Evolutionary conservation across 2,113 vertebrate species (phyloP), one percentile per base, ranked within the genome.

Genomic region (Hippoglossus stenolepis): DNA sequence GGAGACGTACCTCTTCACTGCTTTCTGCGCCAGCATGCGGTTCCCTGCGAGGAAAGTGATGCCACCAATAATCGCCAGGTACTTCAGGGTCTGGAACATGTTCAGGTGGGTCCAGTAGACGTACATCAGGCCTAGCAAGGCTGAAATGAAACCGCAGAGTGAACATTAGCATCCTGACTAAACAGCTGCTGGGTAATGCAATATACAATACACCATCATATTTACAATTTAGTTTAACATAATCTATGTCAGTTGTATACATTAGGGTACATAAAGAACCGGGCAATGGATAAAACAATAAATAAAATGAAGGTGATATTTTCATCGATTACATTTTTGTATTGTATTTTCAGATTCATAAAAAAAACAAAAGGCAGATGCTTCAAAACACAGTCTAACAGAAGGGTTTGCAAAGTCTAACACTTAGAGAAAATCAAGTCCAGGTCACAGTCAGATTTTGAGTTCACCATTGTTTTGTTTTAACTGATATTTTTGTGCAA

Each of bases 21-120:
- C 98, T 90, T 99, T 99, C 81, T 98, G 97, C 82, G 98, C 98
- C 90, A 99, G 94, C 98, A 99, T 99, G 80, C 97, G 97, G 90
- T 99, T 99, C 73, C 98, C 98, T 57, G 97, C 97, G 51, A 99
- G 95, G 95, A 99, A 99, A 0, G 98, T 99, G 76, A 99, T 73
- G 2, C 94, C 95, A 38, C 98, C 97, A 45, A 99, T 91, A 88
- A 99, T 95, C 65, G 98, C 97, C 93, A 99, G 94, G 91, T 99
- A 99, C 92, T 99, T 98, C 81, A 99, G 93, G 13, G 98, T 99
- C 93, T 99, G 98, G 94, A 99, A 99, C 98, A 99, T 99, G 95
- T 99, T 95, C 77, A 99, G 96, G 58, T 98, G 97, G 85, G 97
- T 99, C 98, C 98, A 99, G 92, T 99, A 99, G 70, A 99, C 91